These are phyloP conservation scores for Phataginus tetradactyla DNA, from an alignment of 2,797 vertebrate species.

Conservation along the genomic window DNA sequence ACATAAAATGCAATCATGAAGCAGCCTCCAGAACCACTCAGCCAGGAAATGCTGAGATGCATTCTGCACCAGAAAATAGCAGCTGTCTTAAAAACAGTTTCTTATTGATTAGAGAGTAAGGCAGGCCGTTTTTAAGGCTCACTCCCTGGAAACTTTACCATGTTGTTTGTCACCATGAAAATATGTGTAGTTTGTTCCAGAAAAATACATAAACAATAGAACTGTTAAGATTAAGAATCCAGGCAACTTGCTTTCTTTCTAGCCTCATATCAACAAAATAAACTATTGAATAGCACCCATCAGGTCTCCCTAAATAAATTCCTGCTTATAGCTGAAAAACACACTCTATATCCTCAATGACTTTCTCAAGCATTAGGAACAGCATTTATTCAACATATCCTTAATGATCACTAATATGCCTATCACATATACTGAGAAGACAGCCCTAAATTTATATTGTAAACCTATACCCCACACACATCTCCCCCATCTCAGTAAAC, in stretches of 20 bases:
- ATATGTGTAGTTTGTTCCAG: conserved; percentile 39
- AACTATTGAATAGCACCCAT: background rate
- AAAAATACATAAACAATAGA: conserved; percentile 22
- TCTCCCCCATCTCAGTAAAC: background rate
- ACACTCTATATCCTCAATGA: background rate
- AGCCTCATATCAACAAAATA: background rate
- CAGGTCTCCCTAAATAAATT: background rate
- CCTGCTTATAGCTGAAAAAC: background rate
- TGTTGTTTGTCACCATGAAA: conserved; percentile 72
- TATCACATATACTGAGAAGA: background rate
- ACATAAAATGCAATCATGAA: conserved; percentile 77
- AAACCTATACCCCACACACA: background rate
- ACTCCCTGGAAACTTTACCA: conserved; percentile 59
- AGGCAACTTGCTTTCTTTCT: background rate
- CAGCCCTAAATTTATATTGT: background rate
- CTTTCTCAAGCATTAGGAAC: background rate
- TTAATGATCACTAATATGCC: background rate
- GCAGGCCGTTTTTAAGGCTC: conserved; percentile 71
- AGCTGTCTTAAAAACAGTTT: conserved; percentile 77
- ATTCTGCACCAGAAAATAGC: conserved; percentile 77
- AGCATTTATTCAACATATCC: background rate
- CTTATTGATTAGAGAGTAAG: conserved; percentile 73
- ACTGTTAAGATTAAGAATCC: conserved; percentile 48
- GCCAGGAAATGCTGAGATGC: conserved; percentile 72
- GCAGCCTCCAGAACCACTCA: conserved; percentile 69